A percentile compares a stretch with the other conserved stretches of the same genome.
These are phyloP conservation scores for Ophion slaviceki DNA, from an alignment of 2,888 invertebrate species.

Conservation along the genomic window DNA sequence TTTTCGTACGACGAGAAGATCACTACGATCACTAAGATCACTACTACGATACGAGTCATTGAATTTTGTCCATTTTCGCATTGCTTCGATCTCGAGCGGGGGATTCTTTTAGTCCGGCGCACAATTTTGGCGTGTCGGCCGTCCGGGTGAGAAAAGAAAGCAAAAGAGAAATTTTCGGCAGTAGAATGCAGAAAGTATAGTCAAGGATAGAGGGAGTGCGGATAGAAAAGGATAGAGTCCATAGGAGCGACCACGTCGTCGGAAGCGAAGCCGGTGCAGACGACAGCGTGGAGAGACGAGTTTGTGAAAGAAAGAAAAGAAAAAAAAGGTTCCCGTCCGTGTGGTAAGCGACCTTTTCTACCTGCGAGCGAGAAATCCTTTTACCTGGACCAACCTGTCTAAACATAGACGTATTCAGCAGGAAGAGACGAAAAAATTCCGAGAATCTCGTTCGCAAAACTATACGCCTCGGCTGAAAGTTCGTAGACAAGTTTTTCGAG, in stretches of 20 bases:
- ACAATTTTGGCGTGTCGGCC: neutral
- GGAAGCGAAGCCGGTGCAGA: constrained; percentile 22
- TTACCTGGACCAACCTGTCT: constrained; percentile 23
- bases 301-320: constrained; percentile 1
- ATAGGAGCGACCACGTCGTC: neutral
- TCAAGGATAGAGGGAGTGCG: constrained; percentile 20
- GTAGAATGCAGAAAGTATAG: constrained; percentile 1
- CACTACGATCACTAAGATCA: too few species aligned
- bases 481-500: neutral
- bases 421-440: constrained; percentile 44
- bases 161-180: constrained; percentile 3
- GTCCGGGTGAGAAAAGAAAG: neutral
- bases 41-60: neutral
- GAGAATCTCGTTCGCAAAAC: constrained; percentile 41
- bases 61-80: neutral
- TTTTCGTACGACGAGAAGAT: too few species aligned
- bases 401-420: constrained; percentile 7
- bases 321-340: constrained; percentile 43
- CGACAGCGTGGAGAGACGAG: constrained; percentile 12
- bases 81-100: neutral
- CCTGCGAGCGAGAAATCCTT: constrained; percentile 59
- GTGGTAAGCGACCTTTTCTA: constrained; percentile 52
- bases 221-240: neutral
- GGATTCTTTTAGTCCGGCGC: neutral
- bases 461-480: neutral